These are phyloP conservation scores for Sthenelais limicola DNA, from an alignment of 2,888 invertebrate genomes.

Conservation along the genomic window DNA sequence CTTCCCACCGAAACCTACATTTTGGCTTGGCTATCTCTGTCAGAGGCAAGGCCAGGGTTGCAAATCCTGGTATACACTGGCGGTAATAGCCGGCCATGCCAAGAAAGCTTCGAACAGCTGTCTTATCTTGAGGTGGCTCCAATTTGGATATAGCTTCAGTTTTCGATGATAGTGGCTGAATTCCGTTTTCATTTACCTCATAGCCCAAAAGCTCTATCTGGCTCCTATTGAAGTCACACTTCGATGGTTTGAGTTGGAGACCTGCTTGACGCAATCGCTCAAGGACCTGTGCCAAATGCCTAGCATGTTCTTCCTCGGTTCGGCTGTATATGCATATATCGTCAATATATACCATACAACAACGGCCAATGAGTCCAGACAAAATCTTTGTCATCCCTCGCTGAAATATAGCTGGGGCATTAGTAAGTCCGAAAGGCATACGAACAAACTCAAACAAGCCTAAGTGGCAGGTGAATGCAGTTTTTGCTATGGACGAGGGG, in stretches of 20 bases:
- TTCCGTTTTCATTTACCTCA: constrained; percentile 41
- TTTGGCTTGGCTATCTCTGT: background rate
- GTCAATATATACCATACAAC: constrained; percentile 43
- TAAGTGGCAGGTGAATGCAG: constrained; percentile 40
- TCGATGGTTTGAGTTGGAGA: constrained; percentile 45
- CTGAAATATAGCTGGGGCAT: constrained; percentile 45
- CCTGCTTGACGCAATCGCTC: constrained; percentile 33
- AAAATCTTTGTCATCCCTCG: constrained; percentile 38
- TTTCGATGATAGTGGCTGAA: constrained; percentile 43
- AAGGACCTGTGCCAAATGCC: constrained; percentile 42
- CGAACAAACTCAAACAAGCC: constrained; percentile 43
- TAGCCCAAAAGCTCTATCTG: constrained; percentile 44
- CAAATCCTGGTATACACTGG: constrained; percentile 24
- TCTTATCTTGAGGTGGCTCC: constrained; percentile 17
- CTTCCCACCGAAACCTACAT: constrained; percentile 12
- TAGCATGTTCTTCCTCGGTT: constrained; percentile 37
- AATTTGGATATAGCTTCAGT: constrained; percentile 36
- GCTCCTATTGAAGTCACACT: constrained; percentile 44
- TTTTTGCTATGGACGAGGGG: constrained; percentile 39
- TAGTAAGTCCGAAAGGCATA: constrained; percentile 47
- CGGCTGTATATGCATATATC: constrained; percentile 42
- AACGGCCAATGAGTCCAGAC: constrained; percentile 3
- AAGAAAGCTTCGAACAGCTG: constrained; percentile 22
- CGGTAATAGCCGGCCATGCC: constrained; percentile 42
- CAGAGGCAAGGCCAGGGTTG: constrained; percentile 29